Base-by-base conservation (phyloP, 2,113 vertebrate genomes). In the Marcusenius ussheri region DNA sequence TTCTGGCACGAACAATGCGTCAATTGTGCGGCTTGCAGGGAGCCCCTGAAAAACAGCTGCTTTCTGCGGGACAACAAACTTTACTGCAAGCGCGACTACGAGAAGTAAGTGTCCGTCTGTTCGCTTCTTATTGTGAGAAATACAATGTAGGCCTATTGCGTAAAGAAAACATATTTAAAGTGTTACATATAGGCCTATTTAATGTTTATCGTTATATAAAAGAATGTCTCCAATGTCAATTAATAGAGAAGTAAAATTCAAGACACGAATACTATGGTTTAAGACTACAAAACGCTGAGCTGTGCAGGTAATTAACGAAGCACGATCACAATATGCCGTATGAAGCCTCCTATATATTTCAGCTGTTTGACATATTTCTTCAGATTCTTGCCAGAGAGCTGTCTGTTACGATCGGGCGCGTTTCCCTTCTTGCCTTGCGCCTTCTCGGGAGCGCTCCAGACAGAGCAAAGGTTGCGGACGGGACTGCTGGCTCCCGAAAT, bases 1-100 rank as follows among this genome's bases (percentile, higher is more conserved):
- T 95, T 99, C 91, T 99, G 98, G 98, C 98, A 99, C 0, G 98
- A 99, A 91, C 95, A 94, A 90, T 99, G 98, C n/a, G 97, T 98
- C 91, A 96, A 96, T 91, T 99, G 98, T 92, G 91, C 95, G 0
- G 95, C 96, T 90, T 99, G 98, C 94, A 96, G 97, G 86, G 97
- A 98, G 91, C 96, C 97, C 87, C 96, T 99, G 93, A 94, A 94
- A 89, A 96, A 95, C 95, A 97, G 97, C 93, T 99, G 98, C 96
- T 99, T 98, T 94, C 96, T 97, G 91, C 95, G 98, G 21, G 97
- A 98, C 93, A 95, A 96, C 94, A 98, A 97, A 92, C 97, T 99
- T 85, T 99, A 99, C 96, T 99, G 98, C 97, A 98, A 96, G 90
- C 94, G 93, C 39, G 96, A 99, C 95, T 99, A 99, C 0, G 96